Conservation (phyloP, 2,113 vertebrate genomes). For the Sebastes fasciatus region DNA sequence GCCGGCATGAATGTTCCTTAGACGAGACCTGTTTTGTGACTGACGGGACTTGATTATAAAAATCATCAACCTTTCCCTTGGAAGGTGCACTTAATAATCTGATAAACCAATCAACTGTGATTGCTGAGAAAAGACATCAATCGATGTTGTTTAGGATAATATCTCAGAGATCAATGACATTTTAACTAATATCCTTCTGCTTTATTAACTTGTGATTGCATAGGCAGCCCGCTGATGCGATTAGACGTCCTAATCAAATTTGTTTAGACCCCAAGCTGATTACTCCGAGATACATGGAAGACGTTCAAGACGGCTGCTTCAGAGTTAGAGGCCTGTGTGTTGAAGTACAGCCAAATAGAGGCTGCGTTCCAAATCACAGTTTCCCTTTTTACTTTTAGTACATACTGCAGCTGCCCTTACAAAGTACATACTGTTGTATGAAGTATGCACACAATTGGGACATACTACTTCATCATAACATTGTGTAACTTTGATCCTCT, state of each 20-base stretch:
- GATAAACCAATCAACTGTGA: slow-evolving; percentile 30
- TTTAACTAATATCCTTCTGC: slow-evolving; percentile 51
- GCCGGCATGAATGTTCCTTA: background rate
- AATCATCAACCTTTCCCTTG: slow-evolving; percentile 28
- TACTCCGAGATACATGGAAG: slow-evolving; percentile 43
- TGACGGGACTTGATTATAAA: slow-evolving; percentile 11
- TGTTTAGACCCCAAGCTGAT: slow-evolving; percentile 55
- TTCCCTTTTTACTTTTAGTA: too few species aligned
- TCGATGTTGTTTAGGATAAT: slow-evolving; percentile 59
- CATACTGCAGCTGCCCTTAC: too few species aligned
- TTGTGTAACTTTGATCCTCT: too few species aligned
- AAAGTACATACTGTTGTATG: too few species aligned
- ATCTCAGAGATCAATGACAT: slow-evolving; percentile 54
- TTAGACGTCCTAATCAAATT: slow-evolving; percentile 72
- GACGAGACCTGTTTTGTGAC: background rate
- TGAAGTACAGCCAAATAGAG: background rate
- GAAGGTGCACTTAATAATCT: slow-evolving; percentile 34
- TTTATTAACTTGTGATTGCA: slow-evolving; percentile 72
- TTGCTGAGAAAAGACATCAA: slow-evolving; percentile 26
- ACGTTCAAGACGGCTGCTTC: slow-evolving; percentile 30
- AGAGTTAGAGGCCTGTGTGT: slow-evolving; percentile 8
- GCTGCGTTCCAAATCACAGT: too few species aligned
- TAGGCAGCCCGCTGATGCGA: slow-evolving; percentile 57
- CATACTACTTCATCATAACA: too few species aligned
- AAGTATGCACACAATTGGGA: too few species aligned